These are phyloP conservation scores for Menidia menidia DNA, from an alignment of 2,797 vertebrate species.

Conservation along the genomic window DNA sequence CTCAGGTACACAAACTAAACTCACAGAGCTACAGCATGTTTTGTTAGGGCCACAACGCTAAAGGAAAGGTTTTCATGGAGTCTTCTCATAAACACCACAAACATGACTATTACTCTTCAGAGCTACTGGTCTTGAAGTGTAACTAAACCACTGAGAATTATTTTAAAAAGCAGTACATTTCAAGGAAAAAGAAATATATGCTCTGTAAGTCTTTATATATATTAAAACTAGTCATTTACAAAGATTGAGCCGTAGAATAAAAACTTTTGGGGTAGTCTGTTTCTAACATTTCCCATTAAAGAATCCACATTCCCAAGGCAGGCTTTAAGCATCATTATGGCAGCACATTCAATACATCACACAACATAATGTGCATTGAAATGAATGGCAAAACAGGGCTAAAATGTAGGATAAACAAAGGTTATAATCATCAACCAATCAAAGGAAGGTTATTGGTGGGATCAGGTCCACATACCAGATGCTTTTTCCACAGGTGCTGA, in stretches of 20 bases:
- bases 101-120: neutral
- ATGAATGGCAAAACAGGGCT: constrained; percentile 69
- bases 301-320: constrained; percentile 69
- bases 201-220: neutral
- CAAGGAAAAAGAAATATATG: neutral
- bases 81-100: neutral
- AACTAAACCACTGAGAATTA: constrained; percentile 30
- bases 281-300: constrained; percentile 29
- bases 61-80: no score
- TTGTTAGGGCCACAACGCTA: no score
- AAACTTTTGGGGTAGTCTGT: neutral
- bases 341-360: constrained; percentile 62
- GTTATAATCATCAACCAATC: constrained; percentile 47
- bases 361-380: constrained; percentile 60
- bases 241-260: neutral
- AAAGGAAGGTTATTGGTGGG: constrained; percentile 40
- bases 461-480: constrained; percentile 89
- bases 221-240: neutral
- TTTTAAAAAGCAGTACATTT: neutral
- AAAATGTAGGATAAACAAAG: constrained; percentile 60
- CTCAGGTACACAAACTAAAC: no score
- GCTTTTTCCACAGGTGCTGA: constrained; percentile 93
- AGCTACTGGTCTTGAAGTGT: neutral
- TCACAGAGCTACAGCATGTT: no score
- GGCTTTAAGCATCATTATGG: constrained; percentile 76